phyloP scores from a whole-genome alignment of 1,140 invertebrate species.

The Amphibalanus amphitrite region DNA sequence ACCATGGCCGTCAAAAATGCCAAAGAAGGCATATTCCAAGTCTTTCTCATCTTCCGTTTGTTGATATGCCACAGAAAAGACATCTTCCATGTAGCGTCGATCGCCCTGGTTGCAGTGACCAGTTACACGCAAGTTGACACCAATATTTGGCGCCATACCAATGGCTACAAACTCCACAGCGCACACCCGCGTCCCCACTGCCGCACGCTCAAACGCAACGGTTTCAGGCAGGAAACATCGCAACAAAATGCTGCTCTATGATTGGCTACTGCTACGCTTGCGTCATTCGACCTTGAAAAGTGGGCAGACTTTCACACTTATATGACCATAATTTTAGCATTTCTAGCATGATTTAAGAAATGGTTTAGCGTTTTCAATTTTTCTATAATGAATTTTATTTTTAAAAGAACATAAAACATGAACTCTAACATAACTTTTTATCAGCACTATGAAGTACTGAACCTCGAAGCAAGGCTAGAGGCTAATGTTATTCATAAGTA shows the following conservation, averaged over 20 bases:
- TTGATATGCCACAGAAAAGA: conserved; percentile 85
- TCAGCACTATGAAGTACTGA: too few species aligned
- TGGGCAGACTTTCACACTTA: neutral
- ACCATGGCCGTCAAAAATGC: conserved; percentile 93
- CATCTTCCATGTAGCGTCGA: conserved; percentile 97
- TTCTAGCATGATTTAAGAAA: too few species aligned
- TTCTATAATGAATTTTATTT: neutral
- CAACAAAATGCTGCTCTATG: conserved; percentile 6
- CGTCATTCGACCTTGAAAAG: conserved; percentile 7
- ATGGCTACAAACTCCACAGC: neutral
- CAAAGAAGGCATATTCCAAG: conserved; percentile 87
- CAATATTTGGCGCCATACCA: conserved; percentile 55
- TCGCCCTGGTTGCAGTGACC: conserved; percentile 90
- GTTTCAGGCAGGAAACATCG: conserved; percentile 11
- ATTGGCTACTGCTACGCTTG: conserved; percentile 11
- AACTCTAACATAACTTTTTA: neutral
- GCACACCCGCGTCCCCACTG: conserved; percentile 5
- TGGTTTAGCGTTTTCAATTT: neutral
- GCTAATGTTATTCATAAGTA: too few species aligned
- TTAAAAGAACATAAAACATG: too few species aligned
- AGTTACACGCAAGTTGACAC: conserved; percentile 81
- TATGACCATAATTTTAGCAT: too few species aligned
- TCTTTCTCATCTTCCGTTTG: conserved; percentile 70
- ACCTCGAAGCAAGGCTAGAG: too few species aligned
- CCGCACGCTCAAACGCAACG: conserved; percentile 15